These are phyloP conservation scores for Pica pica DNA, from an alignment of 2,113 vertebrate species.

Conservation along the genomic window DNA sequence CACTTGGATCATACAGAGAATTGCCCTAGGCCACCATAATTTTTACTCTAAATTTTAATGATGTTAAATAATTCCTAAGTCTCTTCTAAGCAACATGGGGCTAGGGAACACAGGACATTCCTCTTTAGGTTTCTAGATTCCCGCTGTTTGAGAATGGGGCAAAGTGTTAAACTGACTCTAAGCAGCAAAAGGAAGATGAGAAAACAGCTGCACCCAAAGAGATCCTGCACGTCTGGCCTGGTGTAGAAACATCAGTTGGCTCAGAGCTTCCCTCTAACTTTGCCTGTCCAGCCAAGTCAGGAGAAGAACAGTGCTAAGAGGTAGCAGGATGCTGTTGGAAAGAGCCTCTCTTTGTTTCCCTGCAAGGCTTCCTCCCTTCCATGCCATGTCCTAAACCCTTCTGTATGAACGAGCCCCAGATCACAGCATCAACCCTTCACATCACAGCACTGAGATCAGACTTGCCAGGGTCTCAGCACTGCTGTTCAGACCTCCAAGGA, in stretches of 20 bases:
- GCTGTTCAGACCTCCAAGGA: background rate
- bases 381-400: background rate
- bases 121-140: background rate
- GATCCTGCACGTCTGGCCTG: background rate
- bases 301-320: background rate
- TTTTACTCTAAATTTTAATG: background rate
- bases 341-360: background rate
- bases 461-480: background rate
- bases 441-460: background rate
- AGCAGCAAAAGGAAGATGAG: background rate
- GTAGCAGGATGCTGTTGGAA: background rate
- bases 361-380: background rate
- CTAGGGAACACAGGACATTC: background rate
- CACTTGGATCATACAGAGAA: background rate
- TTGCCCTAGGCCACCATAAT: background rate
- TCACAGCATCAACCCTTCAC: background rate
- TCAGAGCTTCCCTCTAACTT: background rate
- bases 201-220: background rate
- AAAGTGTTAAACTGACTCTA: background rate
- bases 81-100: background rate
- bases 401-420: background rate
- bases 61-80: background rate
- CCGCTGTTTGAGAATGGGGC: rapidly evolving
- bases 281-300: background rate
- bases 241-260: background rate